A percentile compares a stretch with the other conserved stretches of the same genome.
phyloP scores from a whole-genome alignment of 2,888 invertebrate species.

The Orchesella flavescens region DNA sequence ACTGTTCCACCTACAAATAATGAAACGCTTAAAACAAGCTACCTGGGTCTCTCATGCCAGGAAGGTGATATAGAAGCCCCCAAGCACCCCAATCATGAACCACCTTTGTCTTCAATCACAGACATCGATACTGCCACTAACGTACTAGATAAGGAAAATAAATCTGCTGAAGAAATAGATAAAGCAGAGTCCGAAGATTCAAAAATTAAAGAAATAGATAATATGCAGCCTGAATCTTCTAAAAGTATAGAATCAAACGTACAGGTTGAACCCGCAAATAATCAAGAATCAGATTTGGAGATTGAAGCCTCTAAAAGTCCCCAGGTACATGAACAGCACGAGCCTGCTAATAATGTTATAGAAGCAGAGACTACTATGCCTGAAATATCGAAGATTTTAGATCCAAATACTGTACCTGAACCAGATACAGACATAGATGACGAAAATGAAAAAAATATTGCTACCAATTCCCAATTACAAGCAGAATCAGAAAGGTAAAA shows the following conservation, averaged over 20 bases:
- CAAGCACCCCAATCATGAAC: background rate
- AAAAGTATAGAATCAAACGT: background rate
- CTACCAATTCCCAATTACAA: conserved; percentile 3
- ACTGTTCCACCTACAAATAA: background rate
- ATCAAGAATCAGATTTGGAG: background rate
- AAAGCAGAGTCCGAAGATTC: background rate
- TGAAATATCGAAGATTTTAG: background rate
- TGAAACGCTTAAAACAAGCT: background rate
- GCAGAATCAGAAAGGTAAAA: conserved; percentile 30
- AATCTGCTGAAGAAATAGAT: background rate
- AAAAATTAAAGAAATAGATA: background rate
- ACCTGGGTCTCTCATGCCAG: background rate
- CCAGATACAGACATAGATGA: background rate
- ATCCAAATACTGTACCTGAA: too few relatives aligned
- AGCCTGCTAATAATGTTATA: background rate
- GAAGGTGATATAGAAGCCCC: background rate
- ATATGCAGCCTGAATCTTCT: background rate
- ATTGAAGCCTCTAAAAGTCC: background rate
- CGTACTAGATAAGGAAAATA: background rate
- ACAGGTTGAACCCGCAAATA: background rate
- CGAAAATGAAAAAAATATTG: background rate
- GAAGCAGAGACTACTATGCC: background rate
- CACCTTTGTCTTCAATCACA: background rate
- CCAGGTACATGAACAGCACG: background rate
- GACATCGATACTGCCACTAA: background rate